Conservation (phyloP, 1,140 invertebrate species). For the Littorina saxatilis region DNA sequence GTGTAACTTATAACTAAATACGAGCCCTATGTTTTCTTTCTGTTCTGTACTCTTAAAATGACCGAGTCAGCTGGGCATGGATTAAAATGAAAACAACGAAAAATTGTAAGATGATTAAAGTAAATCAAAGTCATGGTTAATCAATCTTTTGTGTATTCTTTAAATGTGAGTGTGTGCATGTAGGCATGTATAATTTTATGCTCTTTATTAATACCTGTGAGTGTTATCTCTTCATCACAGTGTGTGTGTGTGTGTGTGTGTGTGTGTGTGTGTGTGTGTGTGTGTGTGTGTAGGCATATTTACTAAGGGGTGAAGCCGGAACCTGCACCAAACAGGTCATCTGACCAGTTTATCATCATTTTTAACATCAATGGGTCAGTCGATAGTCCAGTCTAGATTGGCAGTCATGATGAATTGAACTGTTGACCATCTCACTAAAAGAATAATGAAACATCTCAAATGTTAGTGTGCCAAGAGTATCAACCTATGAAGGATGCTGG, state of each 20-base stretch:
- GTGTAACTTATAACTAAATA: no score
- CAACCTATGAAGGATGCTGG: no score
- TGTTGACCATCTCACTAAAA: no score
- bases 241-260: neutral
- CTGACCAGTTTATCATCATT: neutral
- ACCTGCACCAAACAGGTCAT: neutral
- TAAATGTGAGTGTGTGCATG: neutral
- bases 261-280: neutral
- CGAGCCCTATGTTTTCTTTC: no score
- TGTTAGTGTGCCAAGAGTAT: no score
- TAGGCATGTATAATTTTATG: no score
- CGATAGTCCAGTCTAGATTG: neutral
- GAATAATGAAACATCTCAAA: no score
- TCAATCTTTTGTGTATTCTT: neutral
- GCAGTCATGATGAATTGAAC: no score
- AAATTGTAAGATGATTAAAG: neutral
- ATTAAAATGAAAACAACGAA: neutral
- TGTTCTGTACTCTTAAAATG: no score
- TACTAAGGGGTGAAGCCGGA: neutral
- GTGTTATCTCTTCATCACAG: neutral
- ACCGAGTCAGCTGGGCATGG: no score
- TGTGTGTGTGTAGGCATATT: neutral
- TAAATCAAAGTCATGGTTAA: neutral
- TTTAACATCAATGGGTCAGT: neutral
- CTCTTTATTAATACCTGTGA: neutral